Evolutionary conservation across 2,797 vertebrate genomes (phyloP).

Genomic region (Acestrorhynchus altus): DNA sequence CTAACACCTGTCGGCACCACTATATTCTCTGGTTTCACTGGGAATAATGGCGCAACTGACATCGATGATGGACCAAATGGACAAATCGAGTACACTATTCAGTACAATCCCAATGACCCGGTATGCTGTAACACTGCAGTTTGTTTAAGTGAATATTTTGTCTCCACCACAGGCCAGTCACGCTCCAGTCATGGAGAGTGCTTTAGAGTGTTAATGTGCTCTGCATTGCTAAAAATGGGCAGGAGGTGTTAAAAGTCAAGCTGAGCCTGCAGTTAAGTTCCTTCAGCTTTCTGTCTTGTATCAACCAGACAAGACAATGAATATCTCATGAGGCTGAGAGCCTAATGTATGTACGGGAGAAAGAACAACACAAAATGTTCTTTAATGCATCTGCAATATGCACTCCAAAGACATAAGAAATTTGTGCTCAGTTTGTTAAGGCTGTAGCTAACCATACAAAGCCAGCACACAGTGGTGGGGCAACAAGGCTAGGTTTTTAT

Average conservation of each 20-base stretch:
- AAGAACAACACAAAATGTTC: not conserved
- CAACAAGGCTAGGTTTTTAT: no score
- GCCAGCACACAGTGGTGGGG: no score
- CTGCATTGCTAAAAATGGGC: slow-evolving; percentile 27
- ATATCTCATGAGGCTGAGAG: slow-evolving; percentile 33
- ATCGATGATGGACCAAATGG: slow-evolving; percentile 97
- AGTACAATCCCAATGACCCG: slow-evolving; percentile 90
- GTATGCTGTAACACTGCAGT: slow-evolving; percentile 71
- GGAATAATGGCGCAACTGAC: slow-evolving; percentile 91
- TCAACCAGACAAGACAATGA: slow-evolving; percentile 37
- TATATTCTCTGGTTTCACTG: slow-evolving; percentile 92
- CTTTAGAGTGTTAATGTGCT: not conserved
- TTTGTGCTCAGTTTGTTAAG: no score
- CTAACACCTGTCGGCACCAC: slow-evolving; percentile 96
- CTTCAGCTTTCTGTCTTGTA: slow-evolving; percentile 24
- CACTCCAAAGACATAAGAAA: no score
- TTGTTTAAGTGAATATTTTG: not conserved
- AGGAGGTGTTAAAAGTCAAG: slow-evolving; percentile 21
- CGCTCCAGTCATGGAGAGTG: not conserved
- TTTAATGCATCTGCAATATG: no score
- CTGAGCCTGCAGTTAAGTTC: slow-evolving; percentile 31
- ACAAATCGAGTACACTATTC: slow-evolving; percentile 96
- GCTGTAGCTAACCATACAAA: no score
- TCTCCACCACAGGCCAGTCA: not conserved
- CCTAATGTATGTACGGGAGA: not conserved